These are phyloP conservation scores for Thera obeliscata DNA, from an alignment of 2,888 invertebrate genomes.

Conservation along the genomic window DNA sequence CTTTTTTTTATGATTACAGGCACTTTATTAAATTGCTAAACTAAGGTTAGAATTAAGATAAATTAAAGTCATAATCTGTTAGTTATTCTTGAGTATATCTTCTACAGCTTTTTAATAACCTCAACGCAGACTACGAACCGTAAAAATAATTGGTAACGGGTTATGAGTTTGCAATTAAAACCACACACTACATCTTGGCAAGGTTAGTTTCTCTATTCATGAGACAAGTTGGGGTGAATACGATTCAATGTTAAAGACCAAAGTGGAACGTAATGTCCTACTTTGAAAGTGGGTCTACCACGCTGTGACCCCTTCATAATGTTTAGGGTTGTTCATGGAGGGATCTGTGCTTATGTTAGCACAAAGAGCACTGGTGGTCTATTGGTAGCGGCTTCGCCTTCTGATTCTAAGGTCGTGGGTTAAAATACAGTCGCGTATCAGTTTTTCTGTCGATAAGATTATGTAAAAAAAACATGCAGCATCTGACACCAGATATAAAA, in stretches of 20 bases:
- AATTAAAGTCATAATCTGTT: not conserved
- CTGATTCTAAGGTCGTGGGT: too few species aligned
- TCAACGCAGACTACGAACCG: not conserved
- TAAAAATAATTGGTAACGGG: constrained; percentile 7
- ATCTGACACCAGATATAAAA: too few species aligned
- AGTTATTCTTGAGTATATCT: not conserved
- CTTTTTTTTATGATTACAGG: too few species aligned
- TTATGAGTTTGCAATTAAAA: constrained; percentile 27
- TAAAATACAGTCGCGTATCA: too few species aligned
- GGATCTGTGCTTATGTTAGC: constrained; percentile 1
- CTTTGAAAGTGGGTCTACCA: constrained; percentile 12
- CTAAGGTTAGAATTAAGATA: not conserved
- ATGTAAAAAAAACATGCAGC: too few species aligned
- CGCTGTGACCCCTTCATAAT: constrained; percentile 12
- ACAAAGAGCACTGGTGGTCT: too few species aligned
- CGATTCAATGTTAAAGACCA: constrained; percentile 18
- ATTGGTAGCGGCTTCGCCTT: too few species aligned
- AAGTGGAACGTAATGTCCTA: constrained; percentile 15
- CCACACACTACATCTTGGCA: constrained; percentile 6
- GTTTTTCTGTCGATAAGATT: too few species aligned
- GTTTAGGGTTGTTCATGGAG: not conserved
- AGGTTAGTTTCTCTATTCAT: constrained; percentile 16
- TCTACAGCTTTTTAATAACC: not conserved
- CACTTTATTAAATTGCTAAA: too few species aligned
- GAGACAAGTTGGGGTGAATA: constrained; percentile 18